Conservation (phyloP, 1,140 invertebrate genomes). For the Drosophila athabasca region DNA sequence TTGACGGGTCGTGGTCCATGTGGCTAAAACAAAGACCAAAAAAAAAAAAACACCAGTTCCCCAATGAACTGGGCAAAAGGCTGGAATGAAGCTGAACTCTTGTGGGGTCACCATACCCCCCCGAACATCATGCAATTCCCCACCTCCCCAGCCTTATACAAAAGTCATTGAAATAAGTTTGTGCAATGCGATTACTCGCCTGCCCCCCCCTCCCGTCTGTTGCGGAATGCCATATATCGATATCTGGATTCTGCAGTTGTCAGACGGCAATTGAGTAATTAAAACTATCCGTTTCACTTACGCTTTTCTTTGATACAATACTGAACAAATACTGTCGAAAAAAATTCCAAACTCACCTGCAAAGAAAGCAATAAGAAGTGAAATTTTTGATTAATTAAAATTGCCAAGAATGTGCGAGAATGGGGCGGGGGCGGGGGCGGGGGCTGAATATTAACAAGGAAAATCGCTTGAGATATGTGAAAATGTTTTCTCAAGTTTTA, state of each 20-base stretch:
- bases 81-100: slow-evolving; percentile 1
- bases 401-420: neutral
- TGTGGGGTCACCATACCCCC: no score
- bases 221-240: no score
- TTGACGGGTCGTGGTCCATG: slow-evolving; percentile 20
- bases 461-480: slow-evolving; percentile 13
- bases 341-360: slow-evolving; percentile 37
- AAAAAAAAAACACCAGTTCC: neutral
- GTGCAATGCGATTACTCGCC: no score
- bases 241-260: no score
- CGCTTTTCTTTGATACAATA: neutral
- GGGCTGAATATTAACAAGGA: neutral
- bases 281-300: slow-evolving; percentile 17
- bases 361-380: neutral
- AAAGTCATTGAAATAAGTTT: neutral
- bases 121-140: no score
- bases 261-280: slow-evolving; percentile 5
- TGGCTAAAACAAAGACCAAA: slow-evolving; percentile 11
- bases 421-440: neutral
- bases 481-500: slow-evolving; percentile 27
- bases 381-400: slow-evolving; percentile 37
- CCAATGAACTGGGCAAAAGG: slow-evolving; percentile 22
- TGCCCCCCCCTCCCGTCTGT: no score
- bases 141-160: neutral
- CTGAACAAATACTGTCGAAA: slow-evolving; percentile 6